Conservation (phyloP, 2,888 invertebrate species). For the Pycnomerus fuliginosus region DNA sequence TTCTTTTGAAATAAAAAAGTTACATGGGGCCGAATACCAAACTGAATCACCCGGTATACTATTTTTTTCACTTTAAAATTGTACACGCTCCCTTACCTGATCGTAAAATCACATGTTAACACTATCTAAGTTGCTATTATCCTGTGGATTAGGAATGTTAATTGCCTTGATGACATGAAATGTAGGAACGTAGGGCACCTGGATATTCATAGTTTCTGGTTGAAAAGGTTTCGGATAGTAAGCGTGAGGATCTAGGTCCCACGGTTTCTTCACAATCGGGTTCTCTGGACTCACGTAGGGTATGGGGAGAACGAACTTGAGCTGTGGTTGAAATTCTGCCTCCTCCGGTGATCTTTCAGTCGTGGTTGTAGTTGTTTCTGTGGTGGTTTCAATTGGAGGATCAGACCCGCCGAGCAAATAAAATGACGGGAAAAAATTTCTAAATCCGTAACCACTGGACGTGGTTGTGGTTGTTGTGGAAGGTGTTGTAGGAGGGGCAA, state of each 20-base stretch:
- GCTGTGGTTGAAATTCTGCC: conserved; percentile 39
- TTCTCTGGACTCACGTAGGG: conserved; percentile 35
- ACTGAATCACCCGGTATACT: too few relatives aligned
- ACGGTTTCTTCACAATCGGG: conserved; percentile 33
- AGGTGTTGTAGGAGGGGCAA: conserved; percentile 30
- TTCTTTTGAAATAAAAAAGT: too few relatives aligned
- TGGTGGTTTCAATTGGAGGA: conserved; percentile 14
- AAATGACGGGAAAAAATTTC: conserved; percentile 26
- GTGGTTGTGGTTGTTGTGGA: conserved; percentile 30
- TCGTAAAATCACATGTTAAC: neutral
- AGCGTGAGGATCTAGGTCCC: conserved; percentile 44
- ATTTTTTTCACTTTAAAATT: too few relatives aligned
- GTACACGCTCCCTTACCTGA: too few relatives aligned
- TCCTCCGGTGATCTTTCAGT: conserved; percentile 24
- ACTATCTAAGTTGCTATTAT: neutral
- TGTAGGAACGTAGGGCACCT: conserved; percentile 45
- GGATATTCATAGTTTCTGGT: conserved; percentile 41
- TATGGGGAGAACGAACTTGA: conserved; percentile 48
- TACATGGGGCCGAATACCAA: too few relatives aligned
- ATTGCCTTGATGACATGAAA: conserved; percentile 47
- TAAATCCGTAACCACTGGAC: conserved; percentile 16
- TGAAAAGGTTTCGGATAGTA: conserved; percentile 46
- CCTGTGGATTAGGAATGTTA: conserved; percentile 36
- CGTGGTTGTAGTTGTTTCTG: conserved; percentile 24
- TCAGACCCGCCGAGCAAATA: conserved; percentile 23